phyloP scores from a whole-genome alignment of 2,113 vertebrate species.

The Anseranas semipalmata region DNA sequence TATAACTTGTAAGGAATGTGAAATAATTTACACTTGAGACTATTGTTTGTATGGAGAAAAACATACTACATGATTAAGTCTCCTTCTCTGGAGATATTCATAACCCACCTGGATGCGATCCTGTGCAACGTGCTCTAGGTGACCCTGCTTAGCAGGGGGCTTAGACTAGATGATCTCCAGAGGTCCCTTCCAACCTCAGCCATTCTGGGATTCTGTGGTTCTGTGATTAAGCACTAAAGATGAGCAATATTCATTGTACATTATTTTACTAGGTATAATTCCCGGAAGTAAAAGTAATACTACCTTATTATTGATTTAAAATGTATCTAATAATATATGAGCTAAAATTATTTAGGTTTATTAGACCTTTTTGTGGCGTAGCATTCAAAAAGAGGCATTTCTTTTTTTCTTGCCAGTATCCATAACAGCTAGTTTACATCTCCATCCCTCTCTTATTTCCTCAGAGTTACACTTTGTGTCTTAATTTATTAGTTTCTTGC shows the following conservation, averaged over 20 bases:
- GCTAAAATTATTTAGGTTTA: neutral
- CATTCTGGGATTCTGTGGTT: too few species aligned
- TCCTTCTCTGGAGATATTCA: too few species aligned
- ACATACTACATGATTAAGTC: neutral
- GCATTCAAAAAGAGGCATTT: neutral
- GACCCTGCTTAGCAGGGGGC: too few species aligned
- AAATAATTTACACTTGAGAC: neutral
- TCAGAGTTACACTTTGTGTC: neutral
- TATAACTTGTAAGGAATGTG: neutral
- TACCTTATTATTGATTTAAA: neutral
- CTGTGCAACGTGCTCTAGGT: too few species aligned
- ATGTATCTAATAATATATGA: neutral
- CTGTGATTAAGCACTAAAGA: neutral
- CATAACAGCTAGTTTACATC: neutral
- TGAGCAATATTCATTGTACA: neutral
- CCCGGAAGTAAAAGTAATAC: neutral
- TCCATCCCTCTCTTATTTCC: neutral
- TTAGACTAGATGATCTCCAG: too few species aligned
- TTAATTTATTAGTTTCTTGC: neutral
- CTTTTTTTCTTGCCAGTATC: neutral
- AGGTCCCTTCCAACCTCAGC: too few species aligned
- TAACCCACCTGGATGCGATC: too few species aligned
- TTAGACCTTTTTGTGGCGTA: neutral
- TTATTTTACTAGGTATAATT: neutral
- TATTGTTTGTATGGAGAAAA: neutral